Evolutionary conservation across 2,113 vertebrate species (phyloP), one percentile per base, ranked within the genome.

Genomic region (Bubo scandiacus): DNA sequence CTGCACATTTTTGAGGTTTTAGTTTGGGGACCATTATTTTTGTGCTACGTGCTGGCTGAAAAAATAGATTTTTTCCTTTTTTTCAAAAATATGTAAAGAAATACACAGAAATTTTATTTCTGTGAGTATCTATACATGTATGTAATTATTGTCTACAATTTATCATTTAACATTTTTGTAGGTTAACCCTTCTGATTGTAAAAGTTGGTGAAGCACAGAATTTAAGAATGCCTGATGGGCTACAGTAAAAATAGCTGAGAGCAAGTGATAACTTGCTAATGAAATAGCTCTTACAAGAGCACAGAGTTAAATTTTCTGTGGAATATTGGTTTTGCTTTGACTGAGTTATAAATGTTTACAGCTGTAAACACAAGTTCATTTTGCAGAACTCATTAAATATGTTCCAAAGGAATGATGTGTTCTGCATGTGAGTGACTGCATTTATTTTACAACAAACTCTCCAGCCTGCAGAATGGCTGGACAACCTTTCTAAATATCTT

Each of bases 321-420:
- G 47, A 81, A 57, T 92, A 84, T n/a, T 95, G 23, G 32, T 81
- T 96, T 96, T 85, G 12, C 40, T 91, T 91, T 92, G 81, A 67
- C 68, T 72, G 29, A 91, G 20, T 89, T 94, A 19, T 63, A 85
- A 87, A 71, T 47, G 34, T 68, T 88, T 89, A 36, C 52, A 61
- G 21, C 54, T 89, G 54, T 47, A 84, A 89, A 68, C 66, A 68
- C 57, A 78, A 74, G n/a, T 51, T 51, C 23, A 20, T 70, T 92
- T 88, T 72, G 38, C 45, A 47, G 55, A 88, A 36, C 62, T 81
- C 62, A 47, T 71, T 80, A 90, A 61, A 43, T 77, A 17, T 65
- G 8, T 83, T 92, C 52, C 65, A 84, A 47, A 86, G 55, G n/a
- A 79, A 71, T 66, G 1, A 29, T 59, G 21, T 75, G 29, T 86